Percentiles rank a stretch among this genome's conserved stretches.
These are phyloP conservation scores for Callyntrura guangdongensis DNA, from an alignment of 2,888 invertebrate species.

Conservation along the genomic window DNA sequence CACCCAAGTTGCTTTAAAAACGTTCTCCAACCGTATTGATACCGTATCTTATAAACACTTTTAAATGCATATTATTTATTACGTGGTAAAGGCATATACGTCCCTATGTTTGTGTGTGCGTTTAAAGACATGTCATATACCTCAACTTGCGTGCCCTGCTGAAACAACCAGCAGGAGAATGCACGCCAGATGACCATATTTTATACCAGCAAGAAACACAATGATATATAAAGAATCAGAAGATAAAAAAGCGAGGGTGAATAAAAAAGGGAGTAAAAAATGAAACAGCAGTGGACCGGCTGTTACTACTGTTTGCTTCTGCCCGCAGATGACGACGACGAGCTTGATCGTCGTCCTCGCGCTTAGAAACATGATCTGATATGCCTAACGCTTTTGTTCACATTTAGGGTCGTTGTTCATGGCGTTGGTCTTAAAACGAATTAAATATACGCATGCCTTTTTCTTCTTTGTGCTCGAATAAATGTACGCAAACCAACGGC, in stretches of 20 bases:
- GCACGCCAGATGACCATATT: slow-evolving; percentile 55
- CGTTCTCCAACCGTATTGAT: neutral
- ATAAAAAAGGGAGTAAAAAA: slow-evolving; percentile 55
- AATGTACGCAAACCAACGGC: neutral
- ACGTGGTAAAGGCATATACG: neutral
- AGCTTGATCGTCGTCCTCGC: neutral
- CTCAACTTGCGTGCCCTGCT: neutral
- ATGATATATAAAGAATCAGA: neutral
- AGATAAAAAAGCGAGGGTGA: slow-evolving; percentile 37
- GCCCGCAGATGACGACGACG: slow-evolving; percentile 10
- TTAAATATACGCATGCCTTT: slow-evolving; percentile 22
- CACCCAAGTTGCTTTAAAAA: neutral
- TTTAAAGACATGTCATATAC: neutral
- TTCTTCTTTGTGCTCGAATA: neutral
- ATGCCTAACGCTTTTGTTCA: neutral
- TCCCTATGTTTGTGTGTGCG: neutral
- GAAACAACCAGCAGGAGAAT: slow-evolving; percentile 32
- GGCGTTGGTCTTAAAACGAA: slow-evolving; percentile 18
- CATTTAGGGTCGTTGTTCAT: neutral
- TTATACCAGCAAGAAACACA: neutral
- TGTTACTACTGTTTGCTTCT: slow-evolving; percentile 60
- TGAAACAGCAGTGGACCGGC: slow-evolving; percentile 57
- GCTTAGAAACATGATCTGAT: neutral
- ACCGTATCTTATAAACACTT: neutral
- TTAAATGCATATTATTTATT: neutral